Evolutionary conservation across 1,140 invertebrate species (phyloP).

Genomic region (Acarapis woodi): DNA sequence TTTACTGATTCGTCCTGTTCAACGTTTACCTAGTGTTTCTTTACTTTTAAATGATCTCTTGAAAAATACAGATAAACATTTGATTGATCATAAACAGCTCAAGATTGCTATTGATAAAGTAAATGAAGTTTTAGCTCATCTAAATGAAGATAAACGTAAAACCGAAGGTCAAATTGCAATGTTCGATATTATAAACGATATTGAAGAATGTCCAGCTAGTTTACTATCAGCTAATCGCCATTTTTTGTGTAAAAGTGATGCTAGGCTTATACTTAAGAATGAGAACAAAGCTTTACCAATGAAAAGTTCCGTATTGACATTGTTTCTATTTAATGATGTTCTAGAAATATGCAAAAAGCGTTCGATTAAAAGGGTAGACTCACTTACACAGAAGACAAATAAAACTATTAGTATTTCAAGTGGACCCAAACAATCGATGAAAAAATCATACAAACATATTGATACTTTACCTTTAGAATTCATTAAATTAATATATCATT

Average conservation of each 20-base stretch:
- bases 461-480: too few species aligned
- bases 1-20: conserved; percentile 77
- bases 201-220: conserved; percentile 57
- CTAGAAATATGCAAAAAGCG: conserved; percentile 43
- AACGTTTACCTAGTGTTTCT: conserved; percentile 76
- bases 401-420: too few species aligned
- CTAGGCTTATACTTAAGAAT: conserved; percentile 14
- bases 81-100: conserved; percentile 5
- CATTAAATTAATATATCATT: too few species aligned
- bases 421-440: too few species aligned
- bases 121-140: conserved; percentile 24
- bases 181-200: conserved; percentile 92
- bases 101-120: conserved; percentile 7
- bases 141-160: conserved; percentile 86
- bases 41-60: conserved; percentile 42
- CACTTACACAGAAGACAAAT: too few species aligned
- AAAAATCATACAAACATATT: too few species aligned
- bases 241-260: conserved; percentile 44
- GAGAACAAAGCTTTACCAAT: neutral
- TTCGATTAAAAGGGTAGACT: too few species aligned
- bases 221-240: conserved; percentile 7
- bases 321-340: conserved; percentile 78
- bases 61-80: conserved; percentile 4
- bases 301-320: conserved; percentile 23
- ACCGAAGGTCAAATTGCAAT: conserved; percentile 76